Base-by-base conservation (phyloP, 1,140 invertebrate species). In the Alviniconcha marisindica region DNA sequence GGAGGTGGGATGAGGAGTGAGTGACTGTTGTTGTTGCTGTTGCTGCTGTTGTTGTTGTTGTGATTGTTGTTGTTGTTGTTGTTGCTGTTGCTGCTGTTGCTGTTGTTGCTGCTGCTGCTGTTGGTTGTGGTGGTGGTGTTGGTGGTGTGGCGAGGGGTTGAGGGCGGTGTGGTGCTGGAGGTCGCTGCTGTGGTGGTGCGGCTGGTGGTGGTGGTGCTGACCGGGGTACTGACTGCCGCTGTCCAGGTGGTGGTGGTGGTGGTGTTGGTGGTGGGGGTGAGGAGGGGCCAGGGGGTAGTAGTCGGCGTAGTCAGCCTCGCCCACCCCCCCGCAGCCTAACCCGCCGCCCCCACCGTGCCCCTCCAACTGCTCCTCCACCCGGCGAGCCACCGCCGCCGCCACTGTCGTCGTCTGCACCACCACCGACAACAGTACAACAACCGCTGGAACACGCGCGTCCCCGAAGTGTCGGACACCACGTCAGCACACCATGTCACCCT, bases 381-480 rank as follows among this genome's bases (percentile, higher is more conserved):
- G 78, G n/a, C 78, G 54, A 21, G 78, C 78, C 78, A 80, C 78
- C 78, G 78, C 78, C 78, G 78, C 78, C 78, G 78, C 78, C 78
- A 80, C 78, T 44, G 78, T 80, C 78, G 60, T 31, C 60, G 78
- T n/a, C 73, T 76, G 73, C 73, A n/a, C 36, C 40, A 44, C 36
- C 73, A 44, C 73, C 73, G 44, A 28, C 69, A 76, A 33, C 24
- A 40, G 42, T 15, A 76, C 73, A 44, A 76, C 73, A 44, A 44
- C 73, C 40, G 18, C 73, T 15, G 14, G 24, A 18, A 10, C 69
- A n/a, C 73, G 24, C 7, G 14, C 73, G 40, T 1, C 40, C 21
- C 73, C 5, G 40, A 21, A 36, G n/a, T n/a, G n/a, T n/a, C n/a
- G n/a, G n/a, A n/a, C n/a, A n/a, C n/a, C n/a, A n/a, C n/a, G n/a